Percentiles rank a stretch among this genome's conserved stretches.
These are phyloP conservation scores for Actinopyga echinites DNA, from an alignment of 53 echinoderm and acorn worm species.

Conservation along the genomic window DNA sequence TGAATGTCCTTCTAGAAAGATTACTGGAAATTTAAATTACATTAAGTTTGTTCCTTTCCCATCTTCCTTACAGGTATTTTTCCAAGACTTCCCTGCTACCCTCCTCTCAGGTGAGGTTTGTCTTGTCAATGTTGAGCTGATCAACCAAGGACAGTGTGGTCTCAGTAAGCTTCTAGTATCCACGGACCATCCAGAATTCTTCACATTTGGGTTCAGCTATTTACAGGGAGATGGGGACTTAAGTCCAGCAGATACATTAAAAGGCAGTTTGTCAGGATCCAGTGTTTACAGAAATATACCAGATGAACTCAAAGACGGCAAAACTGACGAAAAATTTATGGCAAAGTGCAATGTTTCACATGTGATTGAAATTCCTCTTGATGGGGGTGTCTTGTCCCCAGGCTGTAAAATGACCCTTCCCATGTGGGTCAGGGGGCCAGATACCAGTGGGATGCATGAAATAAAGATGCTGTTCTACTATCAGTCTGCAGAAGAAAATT, in stretches of 20 bases:
- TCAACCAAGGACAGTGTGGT: conserved; percentile 76
- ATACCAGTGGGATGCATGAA: conserved; percentile 88
- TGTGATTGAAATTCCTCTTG: conserved; percentile 83
- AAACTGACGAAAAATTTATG: conserved; percentile 12
- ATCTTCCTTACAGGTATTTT: conserved; percentile 64
- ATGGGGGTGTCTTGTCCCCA: conserved; percentile 68
- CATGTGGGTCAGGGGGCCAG: conserved; percentile 91
- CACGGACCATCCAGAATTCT: conserved; percentile 88
- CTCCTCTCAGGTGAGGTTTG: conserved; percentile 89
- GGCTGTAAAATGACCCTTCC: conserved; percentile 74
- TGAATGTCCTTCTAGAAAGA: neutral
- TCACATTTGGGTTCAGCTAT: conserved; percentile 75
- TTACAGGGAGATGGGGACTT: conserved; percentile 37
- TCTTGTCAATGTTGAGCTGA: conserved; percentile 73
- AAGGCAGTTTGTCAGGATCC: conserved; percentile 31
- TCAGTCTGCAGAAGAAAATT: conserved; percentile 86
- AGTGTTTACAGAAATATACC: conserved; percentile 78
- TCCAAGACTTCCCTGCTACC: conserved; percentile 79
- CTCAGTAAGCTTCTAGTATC: conserved; percentile 78
- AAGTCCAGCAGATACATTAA: neutral
- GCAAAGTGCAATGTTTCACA: conserved; percentile 79
- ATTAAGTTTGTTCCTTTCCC: neutral
- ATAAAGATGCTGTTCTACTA: conserved; percentile 95
- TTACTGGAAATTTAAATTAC: neutral
- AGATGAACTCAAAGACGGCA: conserved; percentile 48